Evolutionary conservation across 1,140 invertebrate species (phyloP).

Genomic region (Pararge aegeria): DNA sequence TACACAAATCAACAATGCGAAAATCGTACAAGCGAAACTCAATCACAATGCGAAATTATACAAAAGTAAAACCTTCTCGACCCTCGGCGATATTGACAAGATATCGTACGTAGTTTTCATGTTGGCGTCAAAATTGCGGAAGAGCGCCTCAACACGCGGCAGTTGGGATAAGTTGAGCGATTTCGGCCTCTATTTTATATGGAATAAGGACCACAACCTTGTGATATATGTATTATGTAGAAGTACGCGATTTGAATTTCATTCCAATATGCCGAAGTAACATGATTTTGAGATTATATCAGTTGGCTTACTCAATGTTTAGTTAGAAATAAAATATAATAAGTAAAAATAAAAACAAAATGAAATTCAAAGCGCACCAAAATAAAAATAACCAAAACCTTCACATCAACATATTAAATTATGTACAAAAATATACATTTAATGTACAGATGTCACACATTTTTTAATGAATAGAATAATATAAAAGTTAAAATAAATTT

Average conservation of each 20-base stretch:
- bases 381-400: background rate
- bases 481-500: constrained; percentile 10
- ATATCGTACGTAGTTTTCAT: constrained; percentile 69
- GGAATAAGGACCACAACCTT: constrained; percentile 48
- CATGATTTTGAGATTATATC: too few species aligned
- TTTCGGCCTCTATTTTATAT: constrained; percentile 61
- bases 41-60: constrained; percentile 43
- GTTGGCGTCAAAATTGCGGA: constrained; percentile 64
- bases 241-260: constrained; percentile 21
- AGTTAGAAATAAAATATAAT: too few species aligned
- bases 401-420: constrained; percentile 6
- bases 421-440: background rate
- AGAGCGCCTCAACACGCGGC: constrained; percentile 65
- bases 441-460: background rate
- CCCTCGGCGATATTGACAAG: constrained; percentile 63
- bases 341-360: background rate
- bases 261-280: background rate
- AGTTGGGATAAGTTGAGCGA: constrained; percentile 71
- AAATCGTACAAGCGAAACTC: constrained; percentile 20
- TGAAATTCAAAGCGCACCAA: constrained; percentile 10
- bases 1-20: constrained; percentile 4
- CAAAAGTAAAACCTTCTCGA: constrained; percentile 67
- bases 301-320: too few species aligned
- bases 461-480: constrained; percentile 10
- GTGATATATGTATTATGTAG: background rate